Percentiles rank a stretch among this genome's conserved stretches.
Evolutionary conservation across 2,113 vertebrate genomes (phyloP).

Genomic region (Melanocharis versteri): DNA sequence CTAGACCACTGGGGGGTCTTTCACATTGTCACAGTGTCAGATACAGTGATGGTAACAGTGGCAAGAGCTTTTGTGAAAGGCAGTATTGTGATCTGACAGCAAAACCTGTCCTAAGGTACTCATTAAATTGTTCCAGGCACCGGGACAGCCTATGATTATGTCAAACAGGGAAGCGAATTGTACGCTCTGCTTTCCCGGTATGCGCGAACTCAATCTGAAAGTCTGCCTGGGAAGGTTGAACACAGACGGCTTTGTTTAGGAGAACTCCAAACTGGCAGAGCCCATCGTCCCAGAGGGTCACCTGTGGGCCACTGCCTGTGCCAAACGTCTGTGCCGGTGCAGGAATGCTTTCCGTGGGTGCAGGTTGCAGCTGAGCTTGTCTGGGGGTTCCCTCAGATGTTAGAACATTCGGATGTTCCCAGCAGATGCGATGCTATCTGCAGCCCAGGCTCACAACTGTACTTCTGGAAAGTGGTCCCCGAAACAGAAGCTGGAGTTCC

Average conservation of each 20-base stretch:
- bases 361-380: not conserved
- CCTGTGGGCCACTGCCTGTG: accelerated
- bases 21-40: not conserved
- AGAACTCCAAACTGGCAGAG: not conserved
- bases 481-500: not conserved
- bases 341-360: accelerated
- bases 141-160: not conserved
- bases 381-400: not conserved
- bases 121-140: slow-evolving; percentile 24
- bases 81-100: not conserved
- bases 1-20: not conserved
- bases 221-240: not conserved
- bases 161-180: not conserved
- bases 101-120: not conserved
- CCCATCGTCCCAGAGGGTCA: accelerated
- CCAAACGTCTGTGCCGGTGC: accelerated
- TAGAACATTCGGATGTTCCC: not conserved
- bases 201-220: accelerated
- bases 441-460: not conserved
- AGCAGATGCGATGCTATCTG: not conserved
- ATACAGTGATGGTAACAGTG: not conserved
- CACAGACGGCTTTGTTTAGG: not conserved
- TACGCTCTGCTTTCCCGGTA: not conserved
- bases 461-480: not conserved
- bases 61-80: slow-evolving; percentile 1